A percentile compares a stretch with the other conserved stretches of the same genome.
Conservation (phyloP, 1,140 invertebrate species). For the Drosophila orena region DNA sequence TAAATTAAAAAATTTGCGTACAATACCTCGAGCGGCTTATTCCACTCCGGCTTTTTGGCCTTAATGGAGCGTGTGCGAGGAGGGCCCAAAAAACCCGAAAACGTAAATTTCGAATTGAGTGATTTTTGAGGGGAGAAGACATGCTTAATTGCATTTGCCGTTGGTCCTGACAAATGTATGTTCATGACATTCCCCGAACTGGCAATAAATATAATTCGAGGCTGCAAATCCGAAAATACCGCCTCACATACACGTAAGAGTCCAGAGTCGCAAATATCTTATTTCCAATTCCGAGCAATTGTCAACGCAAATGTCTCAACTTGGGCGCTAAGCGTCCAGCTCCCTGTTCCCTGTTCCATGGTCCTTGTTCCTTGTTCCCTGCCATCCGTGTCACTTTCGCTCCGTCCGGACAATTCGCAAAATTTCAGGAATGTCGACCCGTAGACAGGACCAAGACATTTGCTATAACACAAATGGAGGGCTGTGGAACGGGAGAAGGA, state of each 20-base stretch:
- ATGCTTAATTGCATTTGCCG: constrained; percentile 64
- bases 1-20: constrained; percentile 80
- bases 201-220: constrained; percentile 41
- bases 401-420: constrained; percentile 60
- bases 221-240: background rate
- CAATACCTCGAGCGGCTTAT: constrained; percentile 41
- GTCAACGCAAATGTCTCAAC: constrained; percentile 80
- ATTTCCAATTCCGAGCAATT: constrained; percentile 61
- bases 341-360: background rate
- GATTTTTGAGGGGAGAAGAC: constrained; percentile 58
- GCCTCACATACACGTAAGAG: constrained; percentile 8
- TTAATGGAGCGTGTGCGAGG: constrained; percentile 71
- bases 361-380: background rate
- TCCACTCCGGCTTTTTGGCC: constrained; percentile 23
- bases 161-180: constrained; percentile 49
- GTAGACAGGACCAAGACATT: constrained; percentile 54
- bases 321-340: constrained; percentile 40
- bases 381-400: constrained; percentile 41
- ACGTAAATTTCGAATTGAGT: constrained; percentile 68
- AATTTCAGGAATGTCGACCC: constrained; percentile 73
- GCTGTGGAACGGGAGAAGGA: background rate
- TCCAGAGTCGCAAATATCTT: constrained; percentile 47
- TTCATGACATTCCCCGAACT: constrained; percentile 30
- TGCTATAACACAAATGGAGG: constrained; percentile 27
- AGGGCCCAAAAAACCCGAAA: constrained; percentile 1